Percentiles rank a stretch among this genome's conserved stretches.
Conservation (phyloP, 2,797 vertebrate species). For the Decapterus maruadsi region DNA sequence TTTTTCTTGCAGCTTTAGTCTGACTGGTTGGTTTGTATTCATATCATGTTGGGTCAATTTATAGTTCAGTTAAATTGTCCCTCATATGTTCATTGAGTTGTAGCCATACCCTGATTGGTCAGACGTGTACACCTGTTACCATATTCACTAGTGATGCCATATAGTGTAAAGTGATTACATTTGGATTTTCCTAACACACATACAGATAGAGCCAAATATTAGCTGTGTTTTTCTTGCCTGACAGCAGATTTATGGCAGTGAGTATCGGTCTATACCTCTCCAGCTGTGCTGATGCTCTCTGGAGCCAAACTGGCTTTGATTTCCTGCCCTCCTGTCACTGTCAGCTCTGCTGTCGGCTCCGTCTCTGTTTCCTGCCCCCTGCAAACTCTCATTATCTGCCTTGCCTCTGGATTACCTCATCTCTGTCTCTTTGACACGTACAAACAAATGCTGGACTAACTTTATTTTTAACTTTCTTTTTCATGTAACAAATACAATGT, state of each 20-base stretch:
- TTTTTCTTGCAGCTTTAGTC: no score
- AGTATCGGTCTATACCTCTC: background rate
- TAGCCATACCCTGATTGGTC: no score
- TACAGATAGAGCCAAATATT: background rate
- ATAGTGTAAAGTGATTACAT: no score
- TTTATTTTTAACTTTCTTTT: background rate
- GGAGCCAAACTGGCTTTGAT: constrained; percentile 31
- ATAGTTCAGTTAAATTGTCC: no score
- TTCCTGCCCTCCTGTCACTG: constrained; percentile 18
- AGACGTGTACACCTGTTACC: no score
- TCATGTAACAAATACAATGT: background rate
- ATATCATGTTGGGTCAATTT: no score
- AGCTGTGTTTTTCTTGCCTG: background rate
- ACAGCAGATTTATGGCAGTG: background rate
- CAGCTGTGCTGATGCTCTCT: constrained; percentile 26
- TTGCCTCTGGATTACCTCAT: constrained; percentile 4
- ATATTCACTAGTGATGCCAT: no score
- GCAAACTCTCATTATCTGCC: background rate
- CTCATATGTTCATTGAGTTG: no score
- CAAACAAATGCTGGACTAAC: background rate
- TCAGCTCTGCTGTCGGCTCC: constrained; percentile 1
- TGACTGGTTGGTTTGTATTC: no score
- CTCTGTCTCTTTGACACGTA: constrained; percentile 8
- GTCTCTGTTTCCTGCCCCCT: constrained; percentile 12
- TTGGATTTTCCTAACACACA: background rate